Base-by-base conservation (phyloP, 1,140 invertebrate species). In the Zaprionus tsacasi region DNA sequence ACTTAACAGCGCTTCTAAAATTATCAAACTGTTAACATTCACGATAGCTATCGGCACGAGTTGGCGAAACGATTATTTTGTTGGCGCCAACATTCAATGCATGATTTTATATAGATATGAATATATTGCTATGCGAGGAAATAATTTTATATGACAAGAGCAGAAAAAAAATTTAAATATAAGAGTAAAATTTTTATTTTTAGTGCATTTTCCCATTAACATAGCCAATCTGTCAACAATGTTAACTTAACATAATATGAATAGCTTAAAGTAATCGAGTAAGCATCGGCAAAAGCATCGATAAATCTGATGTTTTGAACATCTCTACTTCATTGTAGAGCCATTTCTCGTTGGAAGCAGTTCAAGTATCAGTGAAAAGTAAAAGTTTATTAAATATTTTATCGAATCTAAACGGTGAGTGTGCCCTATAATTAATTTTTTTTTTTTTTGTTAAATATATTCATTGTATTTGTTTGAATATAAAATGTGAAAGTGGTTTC, bases 341-440 rank as follows among this genome's bases (percentile, higher is more conserved):
- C 55, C 55, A 25, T 58, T 43, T 52, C 40, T 58, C 68, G 38
- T 45, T 2, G 59, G 17, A 55, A 38, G 45, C 68, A 75, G 59
- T 45, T 58, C n/a, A 12, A 15, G 30, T 59, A 45, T 75, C 13
- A 21, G 50, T 69, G 48, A 59, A 65, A 15, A 56, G 27, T 60
- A 27, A 7, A 21, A 43, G 43, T 11, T 11, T 1, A 8, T 11
- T 0, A 40, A 64, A 12, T 17, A 58, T 27, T 36, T 48, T 56
- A 38, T 38, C 10, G 50, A 52, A 56, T 21, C 21, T 25, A 38
- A 15, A 70, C 68, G 72, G 72, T 75, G 72, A 70, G 72, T 75
- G 72, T 56, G n/a, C 15, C 8, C 50, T 45, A n/a, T 33, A 33
- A 38, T 61, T 54, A 57, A 12, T 64, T 45, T 25, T 52, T 63